Evolutionary conservation across 2,797 vertebrate species (phyloP).

Genomic region (Ctenopoma multispine): DNA sequence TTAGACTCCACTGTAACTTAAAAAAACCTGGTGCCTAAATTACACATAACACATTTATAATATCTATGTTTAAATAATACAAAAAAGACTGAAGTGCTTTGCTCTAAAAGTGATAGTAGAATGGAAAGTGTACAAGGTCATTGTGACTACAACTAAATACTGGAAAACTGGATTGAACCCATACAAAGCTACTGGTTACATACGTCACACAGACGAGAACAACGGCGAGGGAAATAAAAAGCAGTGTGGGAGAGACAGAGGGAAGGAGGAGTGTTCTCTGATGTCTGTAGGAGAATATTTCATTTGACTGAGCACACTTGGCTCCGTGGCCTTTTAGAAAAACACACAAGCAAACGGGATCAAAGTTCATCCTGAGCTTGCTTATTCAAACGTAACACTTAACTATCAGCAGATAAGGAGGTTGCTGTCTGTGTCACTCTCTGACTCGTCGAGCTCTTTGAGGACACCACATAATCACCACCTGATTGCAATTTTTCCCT

Average conservation of each 20-base stretch:
- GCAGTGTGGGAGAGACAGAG: slow-evolving; percentile 21
- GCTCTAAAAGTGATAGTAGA: neutral
- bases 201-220: slow-evolving; percentile 24
- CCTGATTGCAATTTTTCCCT: slow-evolving; percentile 47
- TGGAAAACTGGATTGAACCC: slow-evolving; percentile 18
- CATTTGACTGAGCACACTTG: slow-evolving; percentile 72
- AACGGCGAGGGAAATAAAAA: slow-evolving; percentile 8
- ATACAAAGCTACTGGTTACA: slow-evolving; percentile 33
- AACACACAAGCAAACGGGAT: slow-evolving; percentile 75
- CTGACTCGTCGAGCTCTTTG: slow-evolving; percentile 40
- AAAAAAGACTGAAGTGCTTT: neutral
- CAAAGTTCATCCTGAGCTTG: slow-evolving; percentile 64
- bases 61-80: neutral
- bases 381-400: slow-evolving; percentile 68
- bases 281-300: slow-evolving; percentile 73
- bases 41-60: neutral
- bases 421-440: slow-evolving; percentile 42
- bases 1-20: neutral
- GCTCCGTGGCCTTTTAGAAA: slow-evolving; percentile 78
- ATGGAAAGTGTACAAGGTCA: slow-evolving; percentile 6
- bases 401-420: slow-evolving; percentile 71
- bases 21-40: neutral
- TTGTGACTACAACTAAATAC: slow-evolving; percentile 9
- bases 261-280: slow-evolving; percentile 43
- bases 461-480: slow-evolving; percentile 48